Evolutionary conservation across 2,888 invertebrate species (phyloP).

Genomic region (Elaeidobius kamerunicus): DNA sequence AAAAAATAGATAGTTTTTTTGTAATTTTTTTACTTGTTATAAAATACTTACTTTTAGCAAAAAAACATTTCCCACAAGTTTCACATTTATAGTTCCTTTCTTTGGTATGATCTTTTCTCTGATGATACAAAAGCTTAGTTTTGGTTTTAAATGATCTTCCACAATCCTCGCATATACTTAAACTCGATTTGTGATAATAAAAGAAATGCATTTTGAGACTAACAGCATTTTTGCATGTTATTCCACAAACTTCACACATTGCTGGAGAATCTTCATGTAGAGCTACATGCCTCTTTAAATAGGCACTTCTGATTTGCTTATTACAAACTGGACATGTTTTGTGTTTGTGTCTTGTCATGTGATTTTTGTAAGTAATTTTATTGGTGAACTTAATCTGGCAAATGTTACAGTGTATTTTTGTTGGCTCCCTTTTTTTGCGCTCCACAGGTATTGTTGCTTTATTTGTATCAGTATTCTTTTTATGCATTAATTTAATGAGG

Average conservation of each 20-base stretch:
- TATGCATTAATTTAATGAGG: conserved; percentile 16
- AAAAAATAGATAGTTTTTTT: conserved; percentile 5
- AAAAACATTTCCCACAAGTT: conserved; percentile 35
- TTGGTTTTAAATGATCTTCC: conserved; percentile 39
- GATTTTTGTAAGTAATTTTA: conserved; percentile 31
- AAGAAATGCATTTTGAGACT: conserved; percentile 44
- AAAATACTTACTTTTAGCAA: conserved; percentile 24
- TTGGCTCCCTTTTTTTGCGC: conserved; percentile 12
- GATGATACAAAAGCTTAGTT: conserved; percentile 41
- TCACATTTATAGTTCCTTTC: conserved; percentile 38
- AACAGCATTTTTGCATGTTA: conserved; percentile 42
- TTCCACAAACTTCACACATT: conserved; percentile 43
- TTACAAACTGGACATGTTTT: conserved; percentile 41
- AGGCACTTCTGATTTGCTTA: conserved; percentile 38
- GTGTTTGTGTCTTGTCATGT: conserved; percentile 39
- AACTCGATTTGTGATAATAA: conserved; percentile 40
- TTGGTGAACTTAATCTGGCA: conserved; percentile 34
- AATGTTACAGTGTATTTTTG: conserved; percentile 29
- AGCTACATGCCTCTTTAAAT: conserved; percentile 41
- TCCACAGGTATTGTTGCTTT: conserved; percentile 11
- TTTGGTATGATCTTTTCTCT: conserved; percentile 41
- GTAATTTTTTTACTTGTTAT: no score
- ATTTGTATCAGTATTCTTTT: conserved; percentile 9
- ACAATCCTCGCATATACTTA: conserved; percentile 42
- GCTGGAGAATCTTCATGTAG: conserved; percentile 40